phyloP scores from a whole-genome alignment of 2,797 vertebrate genomes.

The Lophotriccus pileatus region DNA sequence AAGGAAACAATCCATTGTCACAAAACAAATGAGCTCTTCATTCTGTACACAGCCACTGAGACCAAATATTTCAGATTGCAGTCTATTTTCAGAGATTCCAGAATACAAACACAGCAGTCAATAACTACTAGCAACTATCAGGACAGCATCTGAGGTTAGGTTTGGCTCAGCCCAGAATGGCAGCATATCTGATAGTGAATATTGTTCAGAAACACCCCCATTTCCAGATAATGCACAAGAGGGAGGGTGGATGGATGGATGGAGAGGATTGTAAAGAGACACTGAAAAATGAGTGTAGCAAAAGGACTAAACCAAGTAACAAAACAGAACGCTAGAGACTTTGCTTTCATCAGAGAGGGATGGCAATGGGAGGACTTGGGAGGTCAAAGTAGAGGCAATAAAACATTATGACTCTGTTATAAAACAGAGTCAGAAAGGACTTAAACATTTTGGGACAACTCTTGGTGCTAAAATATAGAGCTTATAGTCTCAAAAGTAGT shows the following conservation, averaged over 20 bases:
- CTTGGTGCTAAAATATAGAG: neutral
- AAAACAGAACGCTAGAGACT: neutral
- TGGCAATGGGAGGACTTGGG: neutral
- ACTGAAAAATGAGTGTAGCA: neutral
- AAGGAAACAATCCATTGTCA: neutral
- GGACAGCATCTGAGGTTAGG: neutral
- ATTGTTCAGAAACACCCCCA: neutral
- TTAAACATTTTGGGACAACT: neutral
- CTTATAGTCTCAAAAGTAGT: neutral
- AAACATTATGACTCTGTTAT: neutral
- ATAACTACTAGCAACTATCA: neutral
- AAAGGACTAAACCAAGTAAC: neutral
- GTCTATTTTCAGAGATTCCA: neutral
- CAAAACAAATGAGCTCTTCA: neutral
- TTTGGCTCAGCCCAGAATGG: neutral
- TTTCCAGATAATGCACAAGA: neutral
- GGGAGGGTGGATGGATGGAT: neutral
- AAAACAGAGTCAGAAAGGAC: neutral
- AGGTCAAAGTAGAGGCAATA: neutral
- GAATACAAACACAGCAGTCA: neutral
- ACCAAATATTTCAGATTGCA: neutral
- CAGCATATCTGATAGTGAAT: neutral
- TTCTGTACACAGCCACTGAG: neutral
- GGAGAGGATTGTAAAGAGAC: neutral
- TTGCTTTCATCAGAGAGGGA: neutral